Conservation (phyloP, 2,797 vertebrate genomes). For the Eptatretus atami region DNA sequence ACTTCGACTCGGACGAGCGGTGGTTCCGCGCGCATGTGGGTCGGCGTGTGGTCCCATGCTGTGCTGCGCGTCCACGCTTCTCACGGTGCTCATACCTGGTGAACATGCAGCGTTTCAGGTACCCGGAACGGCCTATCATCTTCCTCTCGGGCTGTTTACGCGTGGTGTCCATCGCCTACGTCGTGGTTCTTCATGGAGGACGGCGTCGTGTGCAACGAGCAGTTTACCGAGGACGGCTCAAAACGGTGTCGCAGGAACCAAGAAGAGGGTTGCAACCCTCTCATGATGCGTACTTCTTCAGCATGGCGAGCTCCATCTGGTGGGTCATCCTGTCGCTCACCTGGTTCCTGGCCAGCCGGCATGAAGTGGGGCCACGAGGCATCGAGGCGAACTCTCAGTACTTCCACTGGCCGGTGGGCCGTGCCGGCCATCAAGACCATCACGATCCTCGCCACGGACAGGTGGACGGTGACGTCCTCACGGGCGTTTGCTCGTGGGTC, state of each 20-base stretch:
- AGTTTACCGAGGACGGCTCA: constrained; percentile 39
- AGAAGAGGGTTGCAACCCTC: constrained; percentile 78
- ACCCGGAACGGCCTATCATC: constrained; percentile 67
- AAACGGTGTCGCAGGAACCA: constrained; percentile 79
- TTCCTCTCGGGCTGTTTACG: constrained; percentile 81
- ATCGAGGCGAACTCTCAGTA: constrained; percentile 91
- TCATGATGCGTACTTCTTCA: constrained; percentile 93
- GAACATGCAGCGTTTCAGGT: constrained; percentile 91
- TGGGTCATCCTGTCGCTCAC: constrained; percentile 82
- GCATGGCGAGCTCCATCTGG: constrained; percentile 97
- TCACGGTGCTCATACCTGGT: constrained; percentile 75
- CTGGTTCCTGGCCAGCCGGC: constrained; percentile 67
- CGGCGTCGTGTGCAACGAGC: constrained; percentile 54
- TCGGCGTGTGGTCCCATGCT: constrained; percentile 69
- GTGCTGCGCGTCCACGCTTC: constrained; percentile 63
- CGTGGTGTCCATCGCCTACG: constrained; percentile 60
- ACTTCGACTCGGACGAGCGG: constrained; percentile 54
- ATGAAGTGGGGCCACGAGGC: constrained; percentile 96
- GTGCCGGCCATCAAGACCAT: constrained; percentile 79
- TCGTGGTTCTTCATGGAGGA: constrained; percentile 63
- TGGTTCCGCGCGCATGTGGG: constrained; percentile 63
- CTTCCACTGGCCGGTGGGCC: constrained; percentile 74
- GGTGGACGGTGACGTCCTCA: constrained; percentile 62
- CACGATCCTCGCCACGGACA: constrained; percentile 55
- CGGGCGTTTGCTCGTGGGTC: constrained; percentile 63